Evolutionary conservation across 2,888 invertebrate genomes (phyloP), one percentile per base, ranked within the genome.

Genomic region (Cistogaster globosa): DNA sequence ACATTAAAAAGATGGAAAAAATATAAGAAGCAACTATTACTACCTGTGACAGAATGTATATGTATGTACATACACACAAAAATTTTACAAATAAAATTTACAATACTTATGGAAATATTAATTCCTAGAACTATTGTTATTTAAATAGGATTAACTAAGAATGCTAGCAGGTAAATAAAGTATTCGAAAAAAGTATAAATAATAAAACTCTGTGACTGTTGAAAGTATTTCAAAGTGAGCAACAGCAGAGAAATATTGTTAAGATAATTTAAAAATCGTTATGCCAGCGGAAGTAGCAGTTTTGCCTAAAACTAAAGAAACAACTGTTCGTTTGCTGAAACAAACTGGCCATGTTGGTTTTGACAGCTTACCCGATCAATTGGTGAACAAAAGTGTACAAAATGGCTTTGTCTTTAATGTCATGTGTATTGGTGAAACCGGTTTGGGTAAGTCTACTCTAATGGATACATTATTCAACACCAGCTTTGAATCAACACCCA

Each of bases 381-480:
- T 99, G 90, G 99, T 99, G 79, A 98, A 98, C 90, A 99, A 99
- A 93, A 98, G 98, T 89, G 97, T 99, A 1, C 97, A 97, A 91
- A 98, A 98, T 94, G 99, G 99, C 90, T 99, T 99, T 93, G 96
- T 98, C 72, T 99, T 99, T 93, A 99, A 99, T 93, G 98, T 99
- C 87, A 95, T 99, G 91, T 99, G 99, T 93, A 98, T 99, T 91
- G 83, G 83, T 89, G 99, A 99, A 93, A 99, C 99, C 38, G 99
- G 99, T 14, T 94, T 99, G 90, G 99, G 99, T 32, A 99, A 99
- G 93, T 99, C 99, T 0, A 99, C 99, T 0, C 93, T 99, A 86
- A 99, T 99, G 97, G 99, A 99, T 93, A 98, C 99, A 0, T 93
- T 99, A 84, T 99, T 99, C 93, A 99, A 99, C 93, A 99, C 98